Conservation (phyloP, 2,888 invertebrate genomes). For the Chrysomela aeneicollis region DNA sequence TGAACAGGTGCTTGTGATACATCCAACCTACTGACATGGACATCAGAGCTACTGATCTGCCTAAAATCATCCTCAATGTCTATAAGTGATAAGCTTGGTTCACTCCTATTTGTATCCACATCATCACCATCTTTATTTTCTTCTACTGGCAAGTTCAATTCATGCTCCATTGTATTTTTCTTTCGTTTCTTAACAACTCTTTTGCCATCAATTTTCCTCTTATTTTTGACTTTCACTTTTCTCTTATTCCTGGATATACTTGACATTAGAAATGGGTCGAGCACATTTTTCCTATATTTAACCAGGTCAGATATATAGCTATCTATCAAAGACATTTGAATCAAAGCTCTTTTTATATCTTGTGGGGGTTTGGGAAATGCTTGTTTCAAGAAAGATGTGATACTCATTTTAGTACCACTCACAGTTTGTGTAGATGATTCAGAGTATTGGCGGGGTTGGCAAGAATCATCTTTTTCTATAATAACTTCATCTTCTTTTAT, state of each 20-base stretch:
- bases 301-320: slow-evolving; percentile 47
- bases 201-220: neutral
- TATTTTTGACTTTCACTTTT: neutral
- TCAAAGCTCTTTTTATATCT: slow-evolving; percentile 33
- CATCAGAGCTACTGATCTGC: neutral
- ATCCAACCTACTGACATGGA: neutral
- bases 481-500: neutral
- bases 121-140: neutral
- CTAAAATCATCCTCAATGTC: neutral
- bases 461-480: neutral
- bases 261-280: slow-evolving; percentile 28
- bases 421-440: slow-evolving; percentile 25
- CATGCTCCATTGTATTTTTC: neutral
- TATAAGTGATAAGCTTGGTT: neutral
- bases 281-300: slow-evolving; percentile 43
- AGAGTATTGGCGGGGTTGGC: slow-evolving; percentile 14
- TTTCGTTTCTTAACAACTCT: neutral
- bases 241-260: neutral
- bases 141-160: neutral
- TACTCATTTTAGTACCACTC: neutral
- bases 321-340: slow-evolving; percentile 47
- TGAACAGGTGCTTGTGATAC: slow-evolving; percentile 22
- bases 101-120: neutral
- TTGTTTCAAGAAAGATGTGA: slow-evolving; percentile 20
- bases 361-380: slow-evolving; percentile 25